phyloP scores from a whole-genome alignment of 2,797 vertebrate species.

The Esox masquinongy region DNA sequence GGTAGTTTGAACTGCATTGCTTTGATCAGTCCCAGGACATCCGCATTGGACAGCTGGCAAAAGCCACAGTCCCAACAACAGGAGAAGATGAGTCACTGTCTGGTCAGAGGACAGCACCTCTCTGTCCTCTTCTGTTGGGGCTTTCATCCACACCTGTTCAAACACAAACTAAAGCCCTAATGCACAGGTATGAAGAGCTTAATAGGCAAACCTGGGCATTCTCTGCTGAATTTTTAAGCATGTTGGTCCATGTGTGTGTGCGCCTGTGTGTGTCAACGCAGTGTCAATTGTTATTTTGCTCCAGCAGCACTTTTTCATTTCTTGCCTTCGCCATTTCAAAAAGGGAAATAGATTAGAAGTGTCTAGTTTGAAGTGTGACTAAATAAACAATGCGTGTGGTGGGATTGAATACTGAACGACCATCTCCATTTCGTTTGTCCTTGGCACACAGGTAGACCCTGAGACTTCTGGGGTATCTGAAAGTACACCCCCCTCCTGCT shows the following conservation, averaged over 20 bases:
- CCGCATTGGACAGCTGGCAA: constrained; percentile 61
- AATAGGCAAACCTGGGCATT: constrained; percentile 15
- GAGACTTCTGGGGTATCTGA: constrained; percentile 62
- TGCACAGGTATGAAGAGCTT: constrained; percentile 35
- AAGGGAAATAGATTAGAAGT: constrained; percentile 60
- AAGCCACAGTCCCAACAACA: constrained; percentile 29
- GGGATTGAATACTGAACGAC: constrained; percentile 56
- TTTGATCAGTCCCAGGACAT: constrained; percentile 71
- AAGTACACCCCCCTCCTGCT: constrained; percentile 50
- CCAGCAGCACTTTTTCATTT: not conserved
- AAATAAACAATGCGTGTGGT: constrained; percentile 68
- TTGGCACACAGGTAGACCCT: constrained; percentile 59
- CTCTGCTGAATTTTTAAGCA: not conserved
- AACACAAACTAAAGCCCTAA: constrained; percentile 57
- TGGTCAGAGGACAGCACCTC: constrained; percentile 50
- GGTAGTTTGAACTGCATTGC: constrained; percentile 34
- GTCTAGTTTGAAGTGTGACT: constrained; percentile 58
- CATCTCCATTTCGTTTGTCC: constrained; percentile 59
- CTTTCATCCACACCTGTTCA: constrained; percentile 77
- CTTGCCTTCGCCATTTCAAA: not conserved
- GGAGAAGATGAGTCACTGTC: constrained; percentile 63
- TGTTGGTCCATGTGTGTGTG: not conserved
- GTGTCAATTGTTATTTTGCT: not conserved
- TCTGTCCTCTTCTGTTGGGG: constrained; percentile 64
- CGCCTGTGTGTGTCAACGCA: constrained; percentile 4